Evolutionary conservation across 2,888 invertebrate species (phyloP).

Genomic region (Neoitamus cyanurus): DNA sequence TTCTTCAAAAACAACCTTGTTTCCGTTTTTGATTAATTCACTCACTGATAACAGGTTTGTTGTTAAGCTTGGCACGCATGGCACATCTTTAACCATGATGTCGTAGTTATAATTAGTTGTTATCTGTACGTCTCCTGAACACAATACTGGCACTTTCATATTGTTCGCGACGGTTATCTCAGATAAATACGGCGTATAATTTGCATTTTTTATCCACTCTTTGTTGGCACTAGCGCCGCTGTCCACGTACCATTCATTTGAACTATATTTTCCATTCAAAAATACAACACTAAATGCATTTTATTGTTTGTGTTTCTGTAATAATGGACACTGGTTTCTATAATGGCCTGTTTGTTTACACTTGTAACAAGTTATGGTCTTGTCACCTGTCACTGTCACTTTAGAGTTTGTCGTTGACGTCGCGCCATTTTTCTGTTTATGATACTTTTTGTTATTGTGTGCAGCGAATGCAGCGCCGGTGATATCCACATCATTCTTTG

Average conservation of each 20-base stretch:
- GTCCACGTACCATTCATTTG: constrained; percentile 56
- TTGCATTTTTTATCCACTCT: neutral
- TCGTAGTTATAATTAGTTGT: neutral
- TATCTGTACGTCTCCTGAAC: neutral
- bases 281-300: constrained; percentile 53
- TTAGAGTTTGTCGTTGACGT: neutral
- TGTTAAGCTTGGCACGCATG: constrained; percentile 49
- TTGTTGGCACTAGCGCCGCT: constrained; percentile 54
- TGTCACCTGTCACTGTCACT: neutral
- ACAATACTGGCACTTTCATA: neutral
- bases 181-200: neutral
- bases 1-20: constrained; percentile 16
- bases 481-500: too few species aligned
- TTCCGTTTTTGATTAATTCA: constrained; percentile 45
- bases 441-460: neutral
- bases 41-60: constrained; percentile 53
- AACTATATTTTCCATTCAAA: constrained; percentile 53
- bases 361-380: neutral
- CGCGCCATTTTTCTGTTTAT: neutral
- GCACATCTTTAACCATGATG: neutral
- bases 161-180: neutral
- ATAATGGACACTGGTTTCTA: neutral
- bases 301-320: neutral
- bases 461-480: neutral
- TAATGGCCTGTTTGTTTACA: neutral